Base-by-base conservation (phyloP, 2,113 vertebrate genomes). In the Machaerirhynchus nigripectus region DNA sequence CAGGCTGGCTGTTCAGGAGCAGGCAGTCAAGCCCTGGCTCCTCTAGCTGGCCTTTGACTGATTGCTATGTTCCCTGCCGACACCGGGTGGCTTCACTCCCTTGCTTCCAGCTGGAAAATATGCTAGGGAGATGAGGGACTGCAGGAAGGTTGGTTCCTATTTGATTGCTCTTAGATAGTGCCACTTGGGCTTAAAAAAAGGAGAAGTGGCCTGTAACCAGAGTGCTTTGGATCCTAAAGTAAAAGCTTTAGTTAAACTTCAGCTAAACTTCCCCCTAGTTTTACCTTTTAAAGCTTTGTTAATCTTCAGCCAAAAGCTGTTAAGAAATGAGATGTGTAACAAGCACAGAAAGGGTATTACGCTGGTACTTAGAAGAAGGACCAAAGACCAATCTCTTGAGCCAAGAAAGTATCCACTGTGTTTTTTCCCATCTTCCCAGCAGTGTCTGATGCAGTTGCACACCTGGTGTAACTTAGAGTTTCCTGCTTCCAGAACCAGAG, bases 401-500 rank as follows among this genome's bases (percentile, higher is more conserved):
- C 47, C 56, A 15, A 47, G 44, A 37, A 50, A 30, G 5, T 19
- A 15, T 31, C 30, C 30, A 4, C 7, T 17, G 20, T 33, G 21
- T 40, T 77, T 69, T 39, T 57, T 80, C 22, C 22, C 33, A 28
- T 68, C 6, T 80, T 40, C 37, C 15, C 44, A 64, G 39, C 15
- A 28, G 10, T 23, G 26, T n/a, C 17, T 31, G n/a, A 23, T 10
- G 9, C 31, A 6, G n/a, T 26, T 71, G 53, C 14, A 35, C 1
- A 0, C 1, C 0, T 55, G 27, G 57, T 1, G 0, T 63, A 59
- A 30, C 11, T 2, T 5, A 10, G 35, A 16, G 26, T 46, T 89
- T 73, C 35, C 49, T 42, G 26, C 53, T 73, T 57, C 57, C 44
- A 71, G 80, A 44, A 57, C n/a, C 0, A 2, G 30, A 65, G 46